These are phyloP conservation scores for Drosophila tanythrix DNA, from an alignment of 2,888 invertebrate genomes.

Conservation along the genomic window DNA sequence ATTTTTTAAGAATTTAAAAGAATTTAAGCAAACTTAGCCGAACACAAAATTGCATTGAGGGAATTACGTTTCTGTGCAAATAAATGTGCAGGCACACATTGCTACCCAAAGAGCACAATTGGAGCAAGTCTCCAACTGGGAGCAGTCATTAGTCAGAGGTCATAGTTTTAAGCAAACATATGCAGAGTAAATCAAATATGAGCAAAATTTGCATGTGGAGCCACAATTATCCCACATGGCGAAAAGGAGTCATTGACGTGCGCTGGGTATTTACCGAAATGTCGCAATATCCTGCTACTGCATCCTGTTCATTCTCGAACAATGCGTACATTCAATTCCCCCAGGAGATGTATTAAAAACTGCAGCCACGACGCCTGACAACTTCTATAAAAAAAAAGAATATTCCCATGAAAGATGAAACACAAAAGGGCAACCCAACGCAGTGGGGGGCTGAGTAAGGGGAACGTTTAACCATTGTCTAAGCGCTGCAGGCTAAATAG, in stretches of 20 bases:
- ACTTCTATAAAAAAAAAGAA: slow-evolving; percentile 24
- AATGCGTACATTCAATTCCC: slow-evolving; percentile 61
- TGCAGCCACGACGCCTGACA: slow-evolving; percentile 44
- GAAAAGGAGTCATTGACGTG: slow-evolving; percentile 56
- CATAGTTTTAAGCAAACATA: slow-evolving; percentile 11
- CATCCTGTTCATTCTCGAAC: slow-evolving; percentile 54
- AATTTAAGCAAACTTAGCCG: neutral
- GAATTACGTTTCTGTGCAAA: neutral
- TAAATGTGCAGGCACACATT: neutral
- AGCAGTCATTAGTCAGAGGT: slow-evolving; percentile 30
- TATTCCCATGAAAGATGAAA: slow-evolving; percentile 38
- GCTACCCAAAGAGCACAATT: neutral
- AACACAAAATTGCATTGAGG: neutral
- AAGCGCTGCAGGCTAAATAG: slow-evolving; percentile 51
- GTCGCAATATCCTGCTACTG: slow-evolving; percentile 62
- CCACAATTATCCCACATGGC: slow-evolving; percentile 53
- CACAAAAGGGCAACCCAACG: slow-evolving; percentile 21
- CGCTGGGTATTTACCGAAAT: slow-evolving; percentile 52
- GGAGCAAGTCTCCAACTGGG: neutral
- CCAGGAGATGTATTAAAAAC: slow-evolving; percentile 61
- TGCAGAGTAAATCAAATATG: slow-evolving; percentile 2
- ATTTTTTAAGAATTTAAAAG: neutral
- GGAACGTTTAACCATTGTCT: slow-evolving; percentile 58
- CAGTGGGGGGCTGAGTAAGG: neutral
- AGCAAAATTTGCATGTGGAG: slow-evolving; percentile 2